Evolutionary conservation across 2,113 vertebrate genomes (phyloP), one percentile per base, ranked within the genome.

Genomic region (Perccottus glenii): DNA sequence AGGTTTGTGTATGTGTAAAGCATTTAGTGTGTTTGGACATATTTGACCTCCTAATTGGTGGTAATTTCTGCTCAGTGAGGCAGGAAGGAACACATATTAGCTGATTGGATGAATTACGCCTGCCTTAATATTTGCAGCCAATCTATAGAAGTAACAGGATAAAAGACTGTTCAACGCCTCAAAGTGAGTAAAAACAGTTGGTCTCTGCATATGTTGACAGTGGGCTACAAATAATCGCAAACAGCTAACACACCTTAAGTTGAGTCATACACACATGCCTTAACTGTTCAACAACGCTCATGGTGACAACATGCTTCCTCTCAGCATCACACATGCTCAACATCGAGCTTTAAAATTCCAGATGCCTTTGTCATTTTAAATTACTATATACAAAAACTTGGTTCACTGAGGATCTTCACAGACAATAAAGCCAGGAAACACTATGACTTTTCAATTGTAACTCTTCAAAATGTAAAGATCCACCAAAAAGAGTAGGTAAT

Each of bases 71-170:
- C 67, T 82, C 59, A 49, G 68, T 35, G 45, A 71, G 47, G 68
- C 62, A 10, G 65, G 74, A 57, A 2, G 3, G 46, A 67, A 55
- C 52, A 75, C 75, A 77, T 60, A 42, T 83, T 67, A 60, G 62
- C 65, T 75, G 71, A 86, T 70, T 57, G 75, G 71, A 14, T 87
- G 75, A 87, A 70, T 72, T 75, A 83, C 14, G 3, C 43, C 61
- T 16, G 53, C 58, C 50, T 73, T 75, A 46, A 80, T 69, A 74
- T 77, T 84, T 85, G 40, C 67, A 77, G 42, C 61, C 67, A 75
- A 75, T 87, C 75, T 42, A 76, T 78, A 76, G 52, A 56, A 75
- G 59, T 74, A 77, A 80, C 42, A 70, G 70, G 27, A 43, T 19
- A 66, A 60, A 75, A 58, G 73, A 58, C 58, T 58, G 65, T 50